These are phyloP conservation scores for Eciton burchellii DNA, from an alignment of 1,140 invertebrate genomes.

Conservation along the genomic window DNA sequence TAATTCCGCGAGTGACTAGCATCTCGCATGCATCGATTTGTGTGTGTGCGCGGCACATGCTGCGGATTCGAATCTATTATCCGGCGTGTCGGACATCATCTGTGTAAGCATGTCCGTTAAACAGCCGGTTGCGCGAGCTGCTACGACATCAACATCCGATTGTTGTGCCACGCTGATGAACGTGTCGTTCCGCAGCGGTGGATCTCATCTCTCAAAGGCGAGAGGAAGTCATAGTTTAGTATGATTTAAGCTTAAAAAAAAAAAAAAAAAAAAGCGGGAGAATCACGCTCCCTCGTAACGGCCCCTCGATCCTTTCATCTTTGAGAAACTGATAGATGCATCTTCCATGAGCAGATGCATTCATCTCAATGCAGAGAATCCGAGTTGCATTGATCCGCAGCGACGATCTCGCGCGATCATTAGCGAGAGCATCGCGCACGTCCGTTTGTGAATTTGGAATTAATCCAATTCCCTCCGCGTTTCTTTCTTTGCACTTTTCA, in stretches of 20 bases:
- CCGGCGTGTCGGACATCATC: constrained; percentile 37
- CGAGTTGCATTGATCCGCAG: constrained; percentile 5
- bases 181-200: neutral
- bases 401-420: neutral
- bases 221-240: constrained; percentile 7
- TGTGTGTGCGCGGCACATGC: neutral
- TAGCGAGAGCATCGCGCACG: constrained; percentile 7
- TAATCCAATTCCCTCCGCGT: constrained; percentile 43
- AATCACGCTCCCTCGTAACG: too few species aligned
- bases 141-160: constrained; percentile 26
- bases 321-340: neutral
- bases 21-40: neutral
- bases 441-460: constrained; percentile 33
- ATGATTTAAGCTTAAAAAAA: too few species aligned
- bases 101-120: constrained; percentile 48
- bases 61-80: constrained; percentile 52
- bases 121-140: constrained; percentile 14
- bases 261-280: too few species aligned
- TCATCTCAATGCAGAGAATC: neutral
- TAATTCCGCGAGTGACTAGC: neutral
- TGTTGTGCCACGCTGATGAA: constrained; percentile 11
- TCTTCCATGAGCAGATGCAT: neutral
- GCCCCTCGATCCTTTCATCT: neutral
- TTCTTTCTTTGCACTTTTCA: constrained; percentile 38
- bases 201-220: neutral